Evolutionary conservation across 2,888 invertebrate species (phyloP).

Genomic region (Dasysyrphus tricinctus): DNA sequence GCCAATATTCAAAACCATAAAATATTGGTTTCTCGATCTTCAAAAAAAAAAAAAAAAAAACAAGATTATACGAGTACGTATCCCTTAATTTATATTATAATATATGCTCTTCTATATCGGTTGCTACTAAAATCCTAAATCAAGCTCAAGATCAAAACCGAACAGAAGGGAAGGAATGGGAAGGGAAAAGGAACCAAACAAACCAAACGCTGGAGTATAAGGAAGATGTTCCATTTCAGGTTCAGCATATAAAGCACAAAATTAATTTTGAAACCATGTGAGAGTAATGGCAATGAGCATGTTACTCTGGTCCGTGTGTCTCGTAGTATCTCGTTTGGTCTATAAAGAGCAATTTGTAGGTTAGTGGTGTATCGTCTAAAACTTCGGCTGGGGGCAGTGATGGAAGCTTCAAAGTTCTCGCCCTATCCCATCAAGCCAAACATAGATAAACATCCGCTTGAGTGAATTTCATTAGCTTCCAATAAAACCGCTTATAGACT

Average conservation of each 20-base stretch:
- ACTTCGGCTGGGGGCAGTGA: neutral
- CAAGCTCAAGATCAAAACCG: neutral
- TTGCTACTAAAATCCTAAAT: neutral
- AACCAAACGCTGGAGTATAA: neutral
- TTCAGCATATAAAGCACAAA: conserved; percentile 73
- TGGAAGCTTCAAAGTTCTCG: neutral
- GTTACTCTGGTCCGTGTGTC: conserved; percentile 63
- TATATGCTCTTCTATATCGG: conserved; percentile 35
- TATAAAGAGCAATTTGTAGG: conserved; percentile 61
- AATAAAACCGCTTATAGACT: conserved; percentile 71
- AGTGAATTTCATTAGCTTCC: conserved; percentile 73
- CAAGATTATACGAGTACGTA: neutral
- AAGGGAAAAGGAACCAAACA: neutral
- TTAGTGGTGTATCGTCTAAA: conserved; percentile 39
- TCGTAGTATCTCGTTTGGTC: conserved; percentile 53
- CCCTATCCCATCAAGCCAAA: neutral
- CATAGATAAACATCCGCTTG: conserved; percentile 59
- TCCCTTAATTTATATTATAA: conserved; percentile 46
- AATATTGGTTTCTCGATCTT: conserved; percentile 25
- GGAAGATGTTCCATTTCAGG: conserved; percentile 66
- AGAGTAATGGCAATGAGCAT: conserved; percentile 70
- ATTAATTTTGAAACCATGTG: conserved; percentile 74
- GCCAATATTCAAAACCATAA: conserved; percentile 39
- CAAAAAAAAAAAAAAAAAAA: neutral
- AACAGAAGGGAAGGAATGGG: neutral